Evolutionary conservation across 2,113 vertebrate genomes (phyloP).

Genomic region (Coryphaenoides rupestris): DNA sequence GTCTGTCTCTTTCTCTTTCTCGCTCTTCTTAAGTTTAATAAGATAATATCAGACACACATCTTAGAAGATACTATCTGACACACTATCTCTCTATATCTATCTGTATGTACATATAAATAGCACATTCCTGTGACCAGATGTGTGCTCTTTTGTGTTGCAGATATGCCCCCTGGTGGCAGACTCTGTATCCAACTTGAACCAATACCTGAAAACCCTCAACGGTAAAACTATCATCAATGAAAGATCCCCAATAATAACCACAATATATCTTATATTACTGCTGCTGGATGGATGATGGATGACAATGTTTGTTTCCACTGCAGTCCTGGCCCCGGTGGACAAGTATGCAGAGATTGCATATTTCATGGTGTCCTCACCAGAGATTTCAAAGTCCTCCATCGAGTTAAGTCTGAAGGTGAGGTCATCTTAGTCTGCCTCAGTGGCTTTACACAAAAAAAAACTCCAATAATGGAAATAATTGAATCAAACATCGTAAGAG

Average conservation of each 20-base stretch:
- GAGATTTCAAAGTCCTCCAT: constrained; percentile 49
- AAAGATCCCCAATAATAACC: neutral
- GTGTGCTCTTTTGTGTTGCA: constrained; percentile 42
- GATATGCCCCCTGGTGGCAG: constrained; percentile 68
- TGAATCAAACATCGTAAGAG: neutral
- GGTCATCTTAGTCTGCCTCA: neutral
- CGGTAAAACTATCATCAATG: constrained; percentile 48
- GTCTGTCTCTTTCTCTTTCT: too few species aligned
- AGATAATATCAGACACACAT: too few species aligned
- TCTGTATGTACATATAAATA: neutral
- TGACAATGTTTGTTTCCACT: constrained; percentile 5
- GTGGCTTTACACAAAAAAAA: neutral
- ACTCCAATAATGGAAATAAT: neutral
- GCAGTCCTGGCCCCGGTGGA: constrained; percentile 72
- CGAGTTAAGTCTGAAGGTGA: constrained; percentile 69
- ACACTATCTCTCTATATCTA: too few species aligned
- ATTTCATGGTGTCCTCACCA: constrained; percentile 68
- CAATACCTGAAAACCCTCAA: constrained; percentile 70
- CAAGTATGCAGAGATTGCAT: constrained; percentile 72
- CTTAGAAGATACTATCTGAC: too few species aligned
- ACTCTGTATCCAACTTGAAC: constrained; percentile 59
- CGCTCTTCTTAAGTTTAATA: too few species aligned
- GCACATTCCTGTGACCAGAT: neutral
- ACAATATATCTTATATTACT: neutral
- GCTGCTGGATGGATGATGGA: neutral